Evolutionary conservation across 2,888 invertebrate species (phyloP).

Genomic region (Lottia gigantea): DNA sequence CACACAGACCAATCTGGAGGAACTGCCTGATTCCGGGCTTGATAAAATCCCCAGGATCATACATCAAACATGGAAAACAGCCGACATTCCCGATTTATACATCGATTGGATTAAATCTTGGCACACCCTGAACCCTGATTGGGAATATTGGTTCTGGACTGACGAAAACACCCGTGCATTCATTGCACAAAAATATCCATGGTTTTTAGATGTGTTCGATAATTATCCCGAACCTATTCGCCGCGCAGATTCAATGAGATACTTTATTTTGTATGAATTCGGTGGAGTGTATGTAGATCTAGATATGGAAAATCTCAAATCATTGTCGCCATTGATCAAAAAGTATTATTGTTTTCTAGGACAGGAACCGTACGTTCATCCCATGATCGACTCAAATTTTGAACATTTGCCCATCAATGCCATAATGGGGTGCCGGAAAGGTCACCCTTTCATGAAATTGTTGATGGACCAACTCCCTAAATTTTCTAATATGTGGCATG

Average conservation of each 20-base stretch:
- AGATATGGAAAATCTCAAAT: constrained; percentile 60
- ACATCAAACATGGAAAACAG: constrained; percentile 60
- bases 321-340: constrained; percentile 48
- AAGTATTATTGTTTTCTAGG: constrained; percentile 56
- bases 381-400: constrained; percentile 54
- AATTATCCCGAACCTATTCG: constrained; percentile 54
- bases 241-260: constrained; percentile 61
- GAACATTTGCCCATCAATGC: constrained; percentile 58
- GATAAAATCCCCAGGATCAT: constrained; percentile 52
- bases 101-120: constrained; percentile 58
- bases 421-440: constrained; percentile 51
- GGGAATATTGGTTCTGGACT: constrained; percentile 67
- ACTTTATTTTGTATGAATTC: constrained; percentile 61
- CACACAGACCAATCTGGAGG: constrained; percentile 36
- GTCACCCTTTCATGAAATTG: constrained; percentile 58
- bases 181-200: constrained; percentile 54
- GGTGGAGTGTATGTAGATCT: constrained; percentile 64
- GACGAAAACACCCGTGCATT: constrained; percentile 57
- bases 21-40: constrained; percentile 40
- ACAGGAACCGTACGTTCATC: constrained; percentile 60
- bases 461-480: constrained; percentile 48
- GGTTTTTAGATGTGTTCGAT: constrained; percentile 50
- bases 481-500: constrained; percentile 56
- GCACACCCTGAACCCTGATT: constrained; percentile 57
- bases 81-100: constrained; percentile 48